Evolutionary conservation across 2,888 invertebrate genomes (phyloP), one percentile per base, ranked within the genome.

Genomic region (Agrochola lota): DNA sequence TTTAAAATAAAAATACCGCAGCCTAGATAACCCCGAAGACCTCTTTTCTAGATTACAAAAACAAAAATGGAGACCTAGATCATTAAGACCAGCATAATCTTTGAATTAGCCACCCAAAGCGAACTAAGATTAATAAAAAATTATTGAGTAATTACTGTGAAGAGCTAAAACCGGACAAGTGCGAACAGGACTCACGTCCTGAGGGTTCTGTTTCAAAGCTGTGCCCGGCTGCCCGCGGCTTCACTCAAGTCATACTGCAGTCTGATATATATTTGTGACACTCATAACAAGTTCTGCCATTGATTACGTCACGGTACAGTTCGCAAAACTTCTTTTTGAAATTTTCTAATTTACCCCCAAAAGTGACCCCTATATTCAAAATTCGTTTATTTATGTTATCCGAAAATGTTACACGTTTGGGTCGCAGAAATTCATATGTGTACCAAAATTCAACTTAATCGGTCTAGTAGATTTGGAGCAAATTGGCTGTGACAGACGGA

Each of bases 11-110:
- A 64, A 71, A 59, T 30, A 69, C 8, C 23, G 8, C n/a, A 59
- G 52, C 23, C 11, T 26, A n/a, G 83, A 84, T 84, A 84, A 85
- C 77, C 82, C 40, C 5, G 0, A 59, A 63, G 77, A 77, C 70
- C 77, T 77, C 49, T 8, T 26, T 35, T 30, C 23, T 62, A 62
- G 63, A 69, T 72, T 57, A 66, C 62, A 59, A 67, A 77, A 77
- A 77, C 15, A 40, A 71, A 64, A 77, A 72, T 64, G 46, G 40
- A 55, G 11, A 46, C 23, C 43, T 55, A 23, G 40, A 43, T 69
- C n/a, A 46, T 67, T 46, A 81, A 67, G 15, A 43, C 52, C 15
- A 35, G 71, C 35, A 80, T 72, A 71, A 69, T 49, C 67, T 73
- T 46, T 15, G 30, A 59, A 35, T 60, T 20, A 62, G 40, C 68